phyloP scores from a whole-genome alignment of 2,113 vertebrate genomes.

The Myrmecophaga tridactyla region DNA sequence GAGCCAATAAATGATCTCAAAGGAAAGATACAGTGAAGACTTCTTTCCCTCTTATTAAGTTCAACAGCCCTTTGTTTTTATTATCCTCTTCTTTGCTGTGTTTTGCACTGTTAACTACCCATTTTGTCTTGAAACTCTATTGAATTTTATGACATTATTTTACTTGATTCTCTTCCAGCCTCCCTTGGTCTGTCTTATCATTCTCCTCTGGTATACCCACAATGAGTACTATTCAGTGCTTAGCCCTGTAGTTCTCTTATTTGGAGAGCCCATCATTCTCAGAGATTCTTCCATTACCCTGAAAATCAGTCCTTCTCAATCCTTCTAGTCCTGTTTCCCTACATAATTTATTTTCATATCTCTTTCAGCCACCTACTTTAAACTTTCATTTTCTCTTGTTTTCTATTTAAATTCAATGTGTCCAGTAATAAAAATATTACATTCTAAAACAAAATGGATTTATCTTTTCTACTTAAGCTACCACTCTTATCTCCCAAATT shows the following conservation, averaged over 20 bases:
- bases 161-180: neutral
- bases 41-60: neutral
- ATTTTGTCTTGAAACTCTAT: neutral
- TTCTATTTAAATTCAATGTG: neutral
- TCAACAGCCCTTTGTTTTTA: neutral
- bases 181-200: neutral
- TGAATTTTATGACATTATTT: neutral
- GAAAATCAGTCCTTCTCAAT: neutral
- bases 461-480: neutral
- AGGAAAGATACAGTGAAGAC: neutral
- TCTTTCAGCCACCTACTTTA: neutral
- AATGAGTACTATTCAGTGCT: neutral
- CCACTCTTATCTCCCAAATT: neutral
- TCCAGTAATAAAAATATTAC: neutral
- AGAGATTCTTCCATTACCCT: neutral
- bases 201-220: neutral
- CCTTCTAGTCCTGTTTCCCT: neutral
- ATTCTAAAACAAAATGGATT: constrained; percentile 37
- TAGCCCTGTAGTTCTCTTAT: neutral
- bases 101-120: neutral
- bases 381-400: neutral
- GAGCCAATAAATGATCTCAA: neutral
- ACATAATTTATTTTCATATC: constrained; percentile 26
- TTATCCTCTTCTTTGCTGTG: neutral
- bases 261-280: neutral